Evolutionary conservation across 2,113 vertebrate species (phyloP), one percentile per base, ranked within the genome.

Genomic region (Lycocorax pyrrhopterus): DNA sequence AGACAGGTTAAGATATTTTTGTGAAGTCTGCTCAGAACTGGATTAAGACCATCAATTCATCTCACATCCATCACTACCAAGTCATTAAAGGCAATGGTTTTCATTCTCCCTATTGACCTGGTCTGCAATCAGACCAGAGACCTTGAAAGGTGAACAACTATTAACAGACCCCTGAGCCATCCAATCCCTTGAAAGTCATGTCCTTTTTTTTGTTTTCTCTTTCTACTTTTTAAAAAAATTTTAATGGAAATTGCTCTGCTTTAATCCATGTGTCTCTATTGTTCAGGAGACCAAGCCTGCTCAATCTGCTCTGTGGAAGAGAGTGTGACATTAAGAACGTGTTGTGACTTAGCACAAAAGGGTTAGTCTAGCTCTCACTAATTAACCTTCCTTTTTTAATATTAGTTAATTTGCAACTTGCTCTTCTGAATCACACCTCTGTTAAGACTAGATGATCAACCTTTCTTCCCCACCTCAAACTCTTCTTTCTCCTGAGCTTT

Each of bases 71-170:
- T 97, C 87, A 90, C 94, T 90, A 88, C 60, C 39, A 68, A 92
- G 85, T 92, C 79, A 91, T 91, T 97, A 94, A 83, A 83, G 0
- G 16, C 89, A 88, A 80, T 55, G 72, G 55, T 79, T 96, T 95
- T 94, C 79, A 71, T 85, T 94, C 71, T 93, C 44, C 35, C 52
- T 94, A 56, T 94, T 97, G 93, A 94, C 95, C 72, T 81, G 85
- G 64, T 81, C 78, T 80, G 56, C 89, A 86, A 86, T 93, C 92
- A 92, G 82, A 77, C 33, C 79, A 68, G 39, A 88, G 87, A 90
- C 92, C 75, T 86, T 93, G 82, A 96, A 96, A 96, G 67, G 55
- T 14, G 35, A 84, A 85, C 53, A 69, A 21, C 2, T 89, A 73
- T 89, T 94, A 95, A 84, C 64, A 94, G 88, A 74, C 68, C 51